phyloP scores from a whole-genome alignment of 2,888 invertebrate genomes.

The Callosobruchus maculatus region DNA sequence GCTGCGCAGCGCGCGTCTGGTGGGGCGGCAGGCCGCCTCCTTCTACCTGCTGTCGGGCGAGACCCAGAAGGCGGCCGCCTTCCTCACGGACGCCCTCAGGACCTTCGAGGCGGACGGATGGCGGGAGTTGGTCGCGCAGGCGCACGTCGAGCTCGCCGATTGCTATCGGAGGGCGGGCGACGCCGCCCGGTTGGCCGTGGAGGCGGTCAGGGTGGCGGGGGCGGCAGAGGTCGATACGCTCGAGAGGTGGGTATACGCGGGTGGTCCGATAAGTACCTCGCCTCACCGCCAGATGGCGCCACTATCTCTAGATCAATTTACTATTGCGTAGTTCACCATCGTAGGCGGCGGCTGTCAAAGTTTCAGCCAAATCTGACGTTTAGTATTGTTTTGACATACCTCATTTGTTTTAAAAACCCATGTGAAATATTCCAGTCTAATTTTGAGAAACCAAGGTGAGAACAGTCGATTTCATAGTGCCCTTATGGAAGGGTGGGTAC shows the following conservation, averaged over 20 bases:
- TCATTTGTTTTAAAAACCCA: too few relatives aligned
- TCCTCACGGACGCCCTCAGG: slow-evolving; percentile 79
- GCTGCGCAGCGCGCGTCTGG: slow-evolving; percentile 77
- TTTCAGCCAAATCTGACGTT: too few relatives aligned
- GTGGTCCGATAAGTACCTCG: too few relatives aligned
- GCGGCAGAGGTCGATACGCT: slow-evolving; percentile 71
- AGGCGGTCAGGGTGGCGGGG: slow-evolving; percentile 74
- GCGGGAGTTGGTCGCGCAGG: slow-evolving; percentile 77
- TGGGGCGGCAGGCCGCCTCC: slow-evolving; percentile 84
- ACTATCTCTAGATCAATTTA: too few relatives aligned
- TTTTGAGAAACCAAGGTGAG: too few relatives aligned
- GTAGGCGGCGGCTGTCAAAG: too few relatives aligned
- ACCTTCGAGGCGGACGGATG: slow-evolving; percentile 88
- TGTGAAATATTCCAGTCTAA: too few relatives aligned
- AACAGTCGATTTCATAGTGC: too few relatives aligned
- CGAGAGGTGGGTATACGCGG: slow-evolving; percentile 35
- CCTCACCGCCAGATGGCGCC: too few relatives aligned
- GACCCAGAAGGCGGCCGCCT: slow-evolving; percentile 85
- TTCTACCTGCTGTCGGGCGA: slow-evolving; percentile 86
- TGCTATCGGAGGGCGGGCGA: slow-evolving; percentile 82
- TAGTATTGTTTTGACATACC: too few relatives aligned
- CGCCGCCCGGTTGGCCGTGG: slow-evolving; percentile 58
- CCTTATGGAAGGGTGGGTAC: too few relatives aligned
- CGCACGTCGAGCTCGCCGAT: slow-evolving; percentile 76
- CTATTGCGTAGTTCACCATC: too few relatives aligned